phyloP scores from a whole-genome alignment of 2,797 vertebrate species.

The Tauraco hartlaubi region DNA sequence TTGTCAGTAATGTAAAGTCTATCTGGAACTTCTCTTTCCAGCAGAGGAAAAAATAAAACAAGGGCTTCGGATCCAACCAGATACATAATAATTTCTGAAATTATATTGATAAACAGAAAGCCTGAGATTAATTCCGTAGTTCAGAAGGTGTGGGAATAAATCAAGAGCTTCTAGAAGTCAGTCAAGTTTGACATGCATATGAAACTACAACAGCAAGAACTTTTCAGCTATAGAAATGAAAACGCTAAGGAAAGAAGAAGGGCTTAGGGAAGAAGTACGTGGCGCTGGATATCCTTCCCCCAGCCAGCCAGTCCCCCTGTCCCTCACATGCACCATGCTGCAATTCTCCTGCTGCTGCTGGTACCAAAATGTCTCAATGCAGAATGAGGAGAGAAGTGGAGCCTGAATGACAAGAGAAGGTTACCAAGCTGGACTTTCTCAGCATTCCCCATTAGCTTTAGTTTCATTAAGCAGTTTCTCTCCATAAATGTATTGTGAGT shows the following conservation, averaged over 20 bases:
- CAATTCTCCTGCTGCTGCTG: background rate
- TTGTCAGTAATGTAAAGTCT: background rate
- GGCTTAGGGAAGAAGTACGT: background rate
- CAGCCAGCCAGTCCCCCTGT: background rate
- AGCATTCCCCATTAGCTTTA: background rate
- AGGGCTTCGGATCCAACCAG: background rate
- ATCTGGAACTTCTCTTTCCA: background rate
- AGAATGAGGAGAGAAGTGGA: background rate
- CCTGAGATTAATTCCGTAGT: background rate
- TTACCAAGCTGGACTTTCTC: background rate
- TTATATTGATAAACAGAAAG: background rate
- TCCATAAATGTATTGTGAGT: background rate
- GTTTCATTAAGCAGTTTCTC: background rate
- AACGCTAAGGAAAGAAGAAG: background rate
- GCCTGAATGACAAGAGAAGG: background rate
- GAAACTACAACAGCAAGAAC: background rate
- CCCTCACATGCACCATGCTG: accelerated
- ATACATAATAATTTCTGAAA: background rate
- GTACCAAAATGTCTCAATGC: background rate
- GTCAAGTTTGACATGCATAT: background rate
- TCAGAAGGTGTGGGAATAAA: background rate
- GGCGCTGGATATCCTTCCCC: background rate
- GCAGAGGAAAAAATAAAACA: background rate
- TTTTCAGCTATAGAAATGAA: background rate
- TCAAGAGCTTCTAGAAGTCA: background rate